Conservation (phyloP, 35 echinoderm and acorn worm species). For the Lytechinus pictus region DNA sequence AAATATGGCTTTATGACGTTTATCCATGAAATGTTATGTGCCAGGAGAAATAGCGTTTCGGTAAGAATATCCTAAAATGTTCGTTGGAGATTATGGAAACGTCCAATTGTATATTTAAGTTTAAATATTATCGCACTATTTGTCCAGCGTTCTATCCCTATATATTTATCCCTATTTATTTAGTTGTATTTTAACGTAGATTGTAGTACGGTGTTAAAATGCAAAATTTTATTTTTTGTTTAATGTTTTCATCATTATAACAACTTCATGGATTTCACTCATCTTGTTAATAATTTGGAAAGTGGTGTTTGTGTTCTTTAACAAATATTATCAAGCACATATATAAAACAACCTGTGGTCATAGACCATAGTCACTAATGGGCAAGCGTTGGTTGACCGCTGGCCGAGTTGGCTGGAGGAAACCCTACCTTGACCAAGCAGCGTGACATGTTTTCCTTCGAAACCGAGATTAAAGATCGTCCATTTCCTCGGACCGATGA, state of each 20-base stretch:
- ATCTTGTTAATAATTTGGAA: not conserved
- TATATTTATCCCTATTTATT: too few relatives aligned
- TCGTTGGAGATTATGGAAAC: too few relatives aligned
- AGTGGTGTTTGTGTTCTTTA: not conserved
- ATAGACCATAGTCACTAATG: not conserved
- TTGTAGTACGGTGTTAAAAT: too few relatives aligned
- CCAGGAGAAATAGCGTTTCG: too few relatives aligned
- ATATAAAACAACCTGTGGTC: not conserved
- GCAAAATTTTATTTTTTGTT: not conserved
- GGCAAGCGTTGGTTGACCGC: not conserved
- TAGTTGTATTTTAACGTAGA: too few relatives aligned
- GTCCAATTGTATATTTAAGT: too few relatives aligned
- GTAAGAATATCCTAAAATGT: too few relatives aligned
- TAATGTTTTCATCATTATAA: not conserved
- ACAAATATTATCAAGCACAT: not conserved
- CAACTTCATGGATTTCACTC: not conserved
- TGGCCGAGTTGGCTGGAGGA: not conserved
- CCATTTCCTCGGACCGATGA: not conserved
- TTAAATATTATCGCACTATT: too few relatives aligned
- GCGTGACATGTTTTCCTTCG: conserved; percentile 10
- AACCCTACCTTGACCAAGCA: not conserved
- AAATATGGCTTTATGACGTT: too few relatives aligned
- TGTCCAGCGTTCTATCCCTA: too few relatives aligned
- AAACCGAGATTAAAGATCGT: conserved; percentile 3
- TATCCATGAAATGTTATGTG: too few relatives aligned